Evolutionary conservation across 1,140 invertebrate species (phyloP), one percentile per base, ranked within the genome.

Genomic region (Aethina tumida): DNA sequence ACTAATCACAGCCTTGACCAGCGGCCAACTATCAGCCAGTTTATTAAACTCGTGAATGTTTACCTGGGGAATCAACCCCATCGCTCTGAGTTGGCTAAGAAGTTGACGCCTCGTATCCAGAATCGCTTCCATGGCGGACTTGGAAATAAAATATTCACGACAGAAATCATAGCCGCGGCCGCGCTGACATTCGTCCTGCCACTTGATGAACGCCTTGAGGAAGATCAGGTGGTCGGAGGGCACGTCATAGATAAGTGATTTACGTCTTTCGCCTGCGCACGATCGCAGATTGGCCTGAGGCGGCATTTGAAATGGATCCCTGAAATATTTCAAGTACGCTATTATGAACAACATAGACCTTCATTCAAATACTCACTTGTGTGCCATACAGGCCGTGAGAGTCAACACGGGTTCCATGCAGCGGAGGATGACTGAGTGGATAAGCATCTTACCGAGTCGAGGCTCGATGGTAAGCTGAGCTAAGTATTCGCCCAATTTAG

Each of bases 361-460:
- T 26, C 12, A 31, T 12, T 28, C 25, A 9, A n/a, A 70, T 32
- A 71, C 71, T 60, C 75, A 84, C 66, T 81, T 82, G 52, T 90
- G 80, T 1, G 83, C 76, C 35, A 97, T 65, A 25, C 79, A 75
- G 56, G 89, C 87, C 7, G 90, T 89, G 29, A 98, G 84, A 0
- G 92, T 97, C 14, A 98, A 63, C 15, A 98, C 73, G 4, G 95
- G 95, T 68, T 97, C 91, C 2, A 98, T 62, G 59, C 95, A 98
- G 59, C 91, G 91, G 17, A 98, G 70, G 3, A 95, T 77, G 13
- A 92, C 80, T 2, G 86, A 80, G 58, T 90, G 93, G 2, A 98
- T 64, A 15, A 99, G 63, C 77, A 93, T 86, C 68, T 95, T 93
- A 3, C 88, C 90, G 8, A 93, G 68, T 49, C 85, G 75, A 1